Conservation (phyloP, 2,888 invertebrate genomes). For the Ormyrus rosae region DNA sequence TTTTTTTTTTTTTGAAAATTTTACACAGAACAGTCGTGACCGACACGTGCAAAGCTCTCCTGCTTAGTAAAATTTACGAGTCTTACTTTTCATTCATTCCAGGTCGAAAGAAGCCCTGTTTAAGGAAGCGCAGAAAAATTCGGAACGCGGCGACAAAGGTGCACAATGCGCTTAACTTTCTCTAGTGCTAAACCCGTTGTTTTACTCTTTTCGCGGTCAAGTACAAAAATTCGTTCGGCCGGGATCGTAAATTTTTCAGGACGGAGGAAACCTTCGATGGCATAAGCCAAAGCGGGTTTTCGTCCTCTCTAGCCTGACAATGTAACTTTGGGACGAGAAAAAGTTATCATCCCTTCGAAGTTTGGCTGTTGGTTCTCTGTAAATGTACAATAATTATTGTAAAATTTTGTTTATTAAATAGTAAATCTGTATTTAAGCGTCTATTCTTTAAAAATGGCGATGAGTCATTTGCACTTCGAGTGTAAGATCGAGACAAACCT, state of each 20-base stretch:
- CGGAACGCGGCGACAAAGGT: not conserved
- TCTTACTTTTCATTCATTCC: not conserved
- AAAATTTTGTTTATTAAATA: no score
- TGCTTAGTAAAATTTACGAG: not conserved
- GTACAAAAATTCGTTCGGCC: conserved; percentile 59
- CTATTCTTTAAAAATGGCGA: no score
- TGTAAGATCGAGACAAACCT: no score
- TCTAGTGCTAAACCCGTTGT: conserved; percentile 42
- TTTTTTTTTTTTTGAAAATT: no score
- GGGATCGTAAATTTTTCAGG: conserved; percentile 61
- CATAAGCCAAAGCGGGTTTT: not conserved
- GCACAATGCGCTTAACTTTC: conserved; percentile 31
- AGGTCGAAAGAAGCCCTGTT: not conserved
- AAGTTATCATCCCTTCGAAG: no score
- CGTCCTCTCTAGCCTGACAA: not conserved
- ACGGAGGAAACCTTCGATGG: conserved; percentile 30
- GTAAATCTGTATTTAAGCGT: no score
- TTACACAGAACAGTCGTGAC: no score
- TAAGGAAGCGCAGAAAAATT: conserved; percentile 1
- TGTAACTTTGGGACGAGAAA: no score
- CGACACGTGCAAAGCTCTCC: not conserved
- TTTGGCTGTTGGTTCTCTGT: no score
- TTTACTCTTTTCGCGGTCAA: conserved; percentile 52
- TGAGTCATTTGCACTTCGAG: no score
- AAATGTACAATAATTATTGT: no score